Evolutionary conservation across 2,888 invertebrate species (phyloP).

Genomic region (Nycteola revayana): DNA sequence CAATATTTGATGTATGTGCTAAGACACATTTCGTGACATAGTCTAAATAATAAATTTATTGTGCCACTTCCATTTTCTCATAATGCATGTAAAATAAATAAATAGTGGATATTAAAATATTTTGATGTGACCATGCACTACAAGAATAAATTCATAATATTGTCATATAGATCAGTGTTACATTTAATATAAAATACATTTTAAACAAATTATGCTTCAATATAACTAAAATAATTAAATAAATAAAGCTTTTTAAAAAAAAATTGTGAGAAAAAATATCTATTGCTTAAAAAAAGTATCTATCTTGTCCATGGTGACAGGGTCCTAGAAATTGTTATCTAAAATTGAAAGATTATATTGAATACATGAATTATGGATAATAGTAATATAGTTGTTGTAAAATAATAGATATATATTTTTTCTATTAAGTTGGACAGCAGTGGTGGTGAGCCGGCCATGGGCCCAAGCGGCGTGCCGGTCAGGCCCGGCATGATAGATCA

Average conservation of each 20-base stretch:
- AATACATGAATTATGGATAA: constrained; percentile 22
- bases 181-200: constrained; percentile 13
- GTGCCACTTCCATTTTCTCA: constrained; percentile 27
- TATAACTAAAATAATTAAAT: constrained; percentile 21
- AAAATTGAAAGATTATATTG: constrained; percentile 31
- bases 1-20: too few species aligned
- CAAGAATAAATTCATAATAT: too few species aligned
- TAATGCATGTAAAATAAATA: constrained; percentile 28
- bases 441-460: constrained; percentile 7
- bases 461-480: constrained; percentile 24
- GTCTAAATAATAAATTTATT: constrained; percentile 1
- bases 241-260: constrained; percentile 39
- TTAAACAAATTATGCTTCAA: constrained; percentile 26
- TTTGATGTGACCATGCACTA: constrained; percentile 1
- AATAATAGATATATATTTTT: constrained; percentile 63
- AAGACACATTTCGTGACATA: too few species aligned
- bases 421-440: constrained; percentile 51
- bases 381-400: constrained; percentile 54
- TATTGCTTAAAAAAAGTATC: constrained; percentile 26
- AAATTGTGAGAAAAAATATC: constrained; percentile 41
- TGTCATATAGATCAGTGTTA: too few species aligned
- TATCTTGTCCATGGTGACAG: constrained; percentile 44
- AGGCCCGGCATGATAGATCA: too few species aligned
- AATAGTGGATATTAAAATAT: constrained; percentile 30
- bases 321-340: constrained; percentile 38